Percentiles rank a stretch among this genome's conserved stretches.
Conservation (phyloP, 2,113 vertebrate species). For the Scomber japonicus region DNA sequence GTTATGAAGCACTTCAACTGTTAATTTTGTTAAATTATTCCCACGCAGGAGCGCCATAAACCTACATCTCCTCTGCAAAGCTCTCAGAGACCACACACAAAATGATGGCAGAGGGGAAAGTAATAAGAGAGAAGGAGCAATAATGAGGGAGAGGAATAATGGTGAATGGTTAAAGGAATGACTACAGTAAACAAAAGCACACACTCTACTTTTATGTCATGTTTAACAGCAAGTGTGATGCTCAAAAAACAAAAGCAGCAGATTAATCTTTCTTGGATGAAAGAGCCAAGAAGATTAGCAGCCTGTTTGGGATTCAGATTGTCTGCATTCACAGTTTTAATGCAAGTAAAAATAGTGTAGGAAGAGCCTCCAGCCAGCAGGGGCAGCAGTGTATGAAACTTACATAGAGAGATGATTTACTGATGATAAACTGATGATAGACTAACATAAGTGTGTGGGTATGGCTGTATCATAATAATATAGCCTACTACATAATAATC, state of each 20-base stretch:
- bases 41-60: constrained; percentile 30
- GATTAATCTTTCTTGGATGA: constrained; percentile 42
- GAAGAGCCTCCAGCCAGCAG: constrained; percentile 32
- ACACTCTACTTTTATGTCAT: constrained; percentile 5
- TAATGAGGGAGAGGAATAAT: constrained; percentile 10
- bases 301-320: constrained; percentile 10
- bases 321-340: background rate
- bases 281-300: constrained; percentile 38
- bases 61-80: constrained; percentile 11
- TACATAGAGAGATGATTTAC: background rate
- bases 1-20: constrained; percentile 38
- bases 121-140: constrained; percentile 31
- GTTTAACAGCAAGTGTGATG: constrained; percentile 31
- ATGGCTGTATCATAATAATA: no score
- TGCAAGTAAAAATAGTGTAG: background rate
- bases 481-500: background rate
- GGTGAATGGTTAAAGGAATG: constrained; percentile 19
- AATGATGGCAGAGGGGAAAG: background rate
- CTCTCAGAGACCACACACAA: constrained; percentile 9
- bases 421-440: no score
- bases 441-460: no score
- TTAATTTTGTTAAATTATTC: constrained; percentile 36
- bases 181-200: constrained; percentile 31
- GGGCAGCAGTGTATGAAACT: constrained; percentile 17
- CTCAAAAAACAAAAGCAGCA: constrained; percentile 29